These are phyloP conservation scores for Enteromius thamalakanensis DNA, from an alignment of 2,797 vertebrate species.

Conservation along the genomic window DNA sequence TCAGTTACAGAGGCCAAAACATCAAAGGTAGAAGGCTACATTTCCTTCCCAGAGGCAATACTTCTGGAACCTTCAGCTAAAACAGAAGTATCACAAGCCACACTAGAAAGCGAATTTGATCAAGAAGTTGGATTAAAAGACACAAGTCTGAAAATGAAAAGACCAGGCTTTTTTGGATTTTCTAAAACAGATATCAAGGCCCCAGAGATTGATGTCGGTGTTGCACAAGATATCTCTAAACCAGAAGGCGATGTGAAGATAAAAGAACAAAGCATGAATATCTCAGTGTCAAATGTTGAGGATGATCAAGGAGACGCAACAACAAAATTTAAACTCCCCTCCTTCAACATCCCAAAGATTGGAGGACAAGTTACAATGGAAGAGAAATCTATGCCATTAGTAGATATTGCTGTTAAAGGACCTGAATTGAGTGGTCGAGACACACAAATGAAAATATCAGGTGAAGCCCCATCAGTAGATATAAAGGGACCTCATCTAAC, in stretches of 20 bases:
- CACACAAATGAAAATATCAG: conserved; percentile 28
- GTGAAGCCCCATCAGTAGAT: conserved; percentile 18
- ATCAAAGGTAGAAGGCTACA: conserved; percentile 33
- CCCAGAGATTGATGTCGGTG: conserved; percentile 39
- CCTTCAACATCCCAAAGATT: conserved; percentile 47
- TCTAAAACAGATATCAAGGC: conserved; percentile 53
- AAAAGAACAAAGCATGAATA: conserved; percentile 40
- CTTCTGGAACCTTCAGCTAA: conserved; percentile 31
- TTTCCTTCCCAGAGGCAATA: conserved; percentile 47
- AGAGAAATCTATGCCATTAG: background rate
- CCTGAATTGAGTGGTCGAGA: conserved; percentile 31
- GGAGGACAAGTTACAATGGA: conserved; percentile 39
- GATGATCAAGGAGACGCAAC: conserved; percentile 28
- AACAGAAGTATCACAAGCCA: conserved; percentile 20
- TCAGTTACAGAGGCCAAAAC: background rate
- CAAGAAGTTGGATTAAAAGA: conserved; percentile 53
- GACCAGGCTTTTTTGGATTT: conserved; percentile 53
- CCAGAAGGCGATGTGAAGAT: conserved; percentile 44
- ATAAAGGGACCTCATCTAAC: conserved; percentile 29
- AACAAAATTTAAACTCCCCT: conserved; percentile 54
- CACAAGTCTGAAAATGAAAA: conserved; percentile 53
- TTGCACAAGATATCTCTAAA: conserved; percentile 50
- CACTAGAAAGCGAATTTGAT: conserved; percentile 11
- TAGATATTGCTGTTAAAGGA: conserved; percentile 28
- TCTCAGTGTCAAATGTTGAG: conserved; percentile 44